A percentile compares a stretch with the other conserved stretches of the same genome.
Evolutionary conservation across 2,888 invertebrate genomes (phyloP).

Genomic region (Microdon myrmicae): DNA sequence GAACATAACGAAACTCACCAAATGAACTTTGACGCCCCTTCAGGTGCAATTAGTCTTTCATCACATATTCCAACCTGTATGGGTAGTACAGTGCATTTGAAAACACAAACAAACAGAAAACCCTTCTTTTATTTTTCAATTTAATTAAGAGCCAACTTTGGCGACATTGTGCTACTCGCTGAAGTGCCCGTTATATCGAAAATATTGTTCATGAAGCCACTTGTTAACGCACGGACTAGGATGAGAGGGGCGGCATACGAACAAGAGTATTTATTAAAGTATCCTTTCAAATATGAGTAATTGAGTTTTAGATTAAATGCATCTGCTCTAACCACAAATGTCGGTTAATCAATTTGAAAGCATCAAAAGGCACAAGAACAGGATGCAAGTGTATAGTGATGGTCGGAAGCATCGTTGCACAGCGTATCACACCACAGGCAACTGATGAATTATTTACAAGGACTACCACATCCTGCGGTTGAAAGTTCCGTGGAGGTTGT

Average conservation of each 20-base stretch:
- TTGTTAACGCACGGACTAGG: no score
- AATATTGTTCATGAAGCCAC: no score
- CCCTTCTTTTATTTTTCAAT: slow-evolving; percentile 17
- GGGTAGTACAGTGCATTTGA: neutral
- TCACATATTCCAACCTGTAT: neutral
- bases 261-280: no score
- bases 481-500: no score
- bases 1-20: slow-evolving; percentile 15
- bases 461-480: slow-evolving; percentile 22
- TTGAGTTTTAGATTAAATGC: no score
- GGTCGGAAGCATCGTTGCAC: neutral
- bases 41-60: slow-evolving; percentile 41
- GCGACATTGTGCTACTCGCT: slow-evolving; percentile 8
- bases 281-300: no score
- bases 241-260: no score
- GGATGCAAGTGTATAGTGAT: neutral
- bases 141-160: slow-evolving; percentile 36
- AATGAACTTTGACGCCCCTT: slow-evolving; percentile 39
- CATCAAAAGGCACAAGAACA: neutral
- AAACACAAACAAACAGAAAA: slow-evolving; percentile 13
- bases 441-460: slow-evolving; percentile 13
- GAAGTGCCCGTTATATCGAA: slow-evolving; percentile 30
- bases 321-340: no score
- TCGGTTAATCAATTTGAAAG: slow-evolving; percentile 15
- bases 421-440: slow-evolving; percentile 1